These are phyloP conservation scores for Rhynchonycteris naso DNA, from an alignment of 2,797 vertebrate genomes.

Conservation along the genomic window DNA sequence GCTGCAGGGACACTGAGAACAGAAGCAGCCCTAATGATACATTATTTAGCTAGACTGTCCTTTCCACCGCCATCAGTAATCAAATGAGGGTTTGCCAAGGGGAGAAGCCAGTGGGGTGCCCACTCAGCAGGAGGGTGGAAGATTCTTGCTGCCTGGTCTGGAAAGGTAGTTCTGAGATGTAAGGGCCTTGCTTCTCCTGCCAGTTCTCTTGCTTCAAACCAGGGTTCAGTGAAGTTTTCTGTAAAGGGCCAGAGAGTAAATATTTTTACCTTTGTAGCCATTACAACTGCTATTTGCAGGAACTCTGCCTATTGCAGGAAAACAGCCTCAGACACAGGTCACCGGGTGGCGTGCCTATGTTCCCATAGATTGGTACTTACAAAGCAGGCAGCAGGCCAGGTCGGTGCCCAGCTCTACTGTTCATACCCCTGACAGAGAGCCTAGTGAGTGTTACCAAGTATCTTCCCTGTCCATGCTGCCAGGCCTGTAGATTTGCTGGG, in stretches of 20 bases:
- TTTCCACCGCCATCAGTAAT: neutral
- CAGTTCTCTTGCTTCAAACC: neutral
- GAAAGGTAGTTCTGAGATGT: neutral
- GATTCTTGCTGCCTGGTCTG: neutral
- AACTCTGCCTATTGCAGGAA: neutral
- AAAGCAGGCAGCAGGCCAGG: accelerated
- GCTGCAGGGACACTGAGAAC: neutral
- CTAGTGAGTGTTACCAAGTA: too few species aligned
- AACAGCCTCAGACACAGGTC: neutral
- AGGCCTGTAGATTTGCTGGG: neutral
- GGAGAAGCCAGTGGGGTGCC: too few species aligned
- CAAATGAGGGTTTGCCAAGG: neutral
- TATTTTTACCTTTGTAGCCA: neutral
- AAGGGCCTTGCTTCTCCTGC: neutral
- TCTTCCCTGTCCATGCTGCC: neutral
- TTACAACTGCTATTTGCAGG: neutral
- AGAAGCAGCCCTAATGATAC: accelerated
- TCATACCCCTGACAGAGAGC: neutral
- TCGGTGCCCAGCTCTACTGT: neutral
- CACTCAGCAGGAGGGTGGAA: accelerated
- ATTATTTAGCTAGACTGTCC: neutral
- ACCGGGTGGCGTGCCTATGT: accelerated
- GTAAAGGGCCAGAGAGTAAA: neutral
- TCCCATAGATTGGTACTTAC: neutral
- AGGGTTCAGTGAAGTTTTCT: neutral